phyloP scores from a whole-genome alignment of 2,797 vertebrate genomes.

The Merluccius polli region DNA sequence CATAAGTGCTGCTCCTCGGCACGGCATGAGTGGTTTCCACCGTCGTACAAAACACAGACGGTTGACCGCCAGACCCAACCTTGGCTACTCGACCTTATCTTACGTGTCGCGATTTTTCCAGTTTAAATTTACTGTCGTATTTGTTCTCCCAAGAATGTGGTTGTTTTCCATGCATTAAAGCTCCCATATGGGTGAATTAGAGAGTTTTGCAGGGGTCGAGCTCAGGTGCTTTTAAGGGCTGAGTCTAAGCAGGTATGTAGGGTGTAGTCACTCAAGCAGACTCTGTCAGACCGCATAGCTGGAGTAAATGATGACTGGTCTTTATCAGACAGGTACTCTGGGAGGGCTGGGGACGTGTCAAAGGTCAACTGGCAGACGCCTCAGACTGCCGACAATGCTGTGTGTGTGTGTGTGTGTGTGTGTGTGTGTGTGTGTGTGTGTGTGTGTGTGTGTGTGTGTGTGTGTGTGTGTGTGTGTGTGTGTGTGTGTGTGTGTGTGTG shows the following conservation, averaged over 20 bases:
- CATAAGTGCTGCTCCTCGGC: too few relatives aligned
- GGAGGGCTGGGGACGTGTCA: neutral
- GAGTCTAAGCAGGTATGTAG: neutral
- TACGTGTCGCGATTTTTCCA: neutral
- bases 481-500: slow-evolving; percentile 8
- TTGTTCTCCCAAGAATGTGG: neutral
- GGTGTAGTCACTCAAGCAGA: neutral
- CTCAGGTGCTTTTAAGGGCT: neutral
- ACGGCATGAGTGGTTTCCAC: neutral
- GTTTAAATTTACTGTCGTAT: neutral
- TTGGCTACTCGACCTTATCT: neutral
- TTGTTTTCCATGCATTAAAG: too few relatives aligned
- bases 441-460: slow-evolving; percentile 8
- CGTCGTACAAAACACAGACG: neutral
- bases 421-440: slow-evolving; percentile 9
- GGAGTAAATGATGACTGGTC: neutral
- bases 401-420: slow-evolving; percentile 5
- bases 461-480: slow-evolving; percentile 13
- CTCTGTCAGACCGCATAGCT: neutral
- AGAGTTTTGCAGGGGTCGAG: neutral
- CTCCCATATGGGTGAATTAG: neutral
- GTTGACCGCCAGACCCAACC: neutral
- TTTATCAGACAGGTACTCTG: neutral
- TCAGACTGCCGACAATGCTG: neutral
- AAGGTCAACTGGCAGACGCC: neutral